Percentiles rank a stretch among this genome's conserved stretches.
These are phyloP conservation scores for Oikopleura dioica DNA, from an alignment of 23 tunicate genomes.

Conservation along the genomic window DNA sequence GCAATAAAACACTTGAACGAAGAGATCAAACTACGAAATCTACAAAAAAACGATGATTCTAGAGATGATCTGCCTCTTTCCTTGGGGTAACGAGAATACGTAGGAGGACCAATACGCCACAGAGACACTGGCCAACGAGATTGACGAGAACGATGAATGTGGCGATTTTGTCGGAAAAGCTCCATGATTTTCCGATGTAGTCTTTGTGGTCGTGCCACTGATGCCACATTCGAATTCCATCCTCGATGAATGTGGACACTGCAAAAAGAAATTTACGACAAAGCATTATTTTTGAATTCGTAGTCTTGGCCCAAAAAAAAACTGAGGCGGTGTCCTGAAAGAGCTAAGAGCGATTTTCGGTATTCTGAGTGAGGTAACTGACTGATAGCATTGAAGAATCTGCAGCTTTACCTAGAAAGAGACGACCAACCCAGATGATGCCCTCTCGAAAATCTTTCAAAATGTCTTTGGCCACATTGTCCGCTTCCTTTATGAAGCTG, in stretches of 20 bases:
- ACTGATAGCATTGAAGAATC: too few relatives aligned
- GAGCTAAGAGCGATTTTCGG: too few relatives aligned
- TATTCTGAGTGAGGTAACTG: too few relatives aligned
- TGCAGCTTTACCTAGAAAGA: too few relatives aligned
- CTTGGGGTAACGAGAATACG: slow-evolving; percentile 8
- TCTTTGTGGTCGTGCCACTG: slow-evolving; percentile 14
- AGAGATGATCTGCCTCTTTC: too few relatives aligned
- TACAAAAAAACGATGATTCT: too few relatives aligned
- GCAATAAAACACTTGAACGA: neutral
- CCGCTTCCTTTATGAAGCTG: neutral
- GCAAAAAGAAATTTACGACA: too few relatives aligned
- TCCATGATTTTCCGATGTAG: slow-evolving; percentile 6
- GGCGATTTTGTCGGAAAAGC: slow-evolving; percentile 8
- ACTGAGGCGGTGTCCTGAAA: too few relatives aligned
- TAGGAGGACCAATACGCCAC: neutral
- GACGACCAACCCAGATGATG: neutral
- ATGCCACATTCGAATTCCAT: slow-evolving; percentile 9
- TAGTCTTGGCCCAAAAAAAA: too few relatives aligned
- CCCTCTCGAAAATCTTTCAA: slow-evolving; percentile 10
- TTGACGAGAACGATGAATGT: neutral
- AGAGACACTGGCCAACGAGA: slow-evolving; percentile 6
- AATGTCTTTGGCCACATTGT: slow-evolving; percentile 2
- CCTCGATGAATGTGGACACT: slow-evolving; percentile 7
- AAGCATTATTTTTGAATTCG: too few relatives aligned
- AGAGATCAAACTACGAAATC: too few relatives aligned